Evolutionary conservation across 2,888 invertebrate species (phyloP).

Genomic region (Gerris lacustris): DNA sequence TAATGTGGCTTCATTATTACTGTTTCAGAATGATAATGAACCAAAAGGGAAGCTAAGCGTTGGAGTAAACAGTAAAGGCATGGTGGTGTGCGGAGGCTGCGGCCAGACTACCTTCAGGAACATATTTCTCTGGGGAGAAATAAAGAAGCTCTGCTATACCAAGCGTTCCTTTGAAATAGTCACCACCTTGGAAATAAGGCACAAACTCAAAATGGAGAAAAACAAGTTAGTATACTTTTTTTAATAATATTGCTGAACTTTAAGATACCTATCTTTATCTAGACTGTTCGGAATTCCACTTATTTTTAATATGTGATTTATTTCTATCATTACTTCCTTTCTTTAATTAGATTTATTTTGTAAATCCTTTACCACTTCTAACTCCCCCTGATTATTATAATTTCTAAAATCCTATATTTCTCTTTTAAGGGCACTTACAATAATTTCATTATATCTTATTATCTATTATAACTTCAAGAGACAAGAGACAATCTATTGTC

Average conservation of each 20-base stretch:
- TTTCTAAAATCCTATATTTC: too few species aligned
- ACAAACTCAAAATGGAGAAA: conserved; percentile 59
- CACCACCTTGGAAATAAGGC: conserved; percentile 50
- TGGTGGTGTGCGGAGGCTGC: conserved; percentile 36
- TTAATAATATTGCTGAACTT: neutral
- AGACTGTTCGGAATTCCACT: too few species aligned
- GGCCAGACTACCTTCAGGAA: conserved; percentile 23
- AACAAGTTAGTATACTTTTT: conserved; percentile 46
- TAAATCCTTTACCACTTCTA: too few species aligned
- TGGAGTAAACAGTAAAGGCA: conserved; percentile 38
- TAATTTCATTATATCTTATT: too few species aligned
- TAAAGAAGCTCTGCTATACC: conserved; percentile 62
- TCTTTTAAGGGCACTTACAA: too few species aligned
- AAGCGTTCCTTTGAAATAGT: conserved; percentile 55
- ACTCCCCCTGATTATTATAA: too few species aligned
- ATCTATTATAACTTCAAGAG: too few species aligned
- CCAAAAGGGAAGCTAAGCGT: conserved; percentile 24
- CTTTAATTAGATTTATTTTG: too few species aligned
- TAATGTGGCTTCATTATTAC: neutral
- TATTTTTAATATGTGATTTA: too few species aligned
- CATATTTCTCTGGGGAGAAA: conserved; percentile 54
- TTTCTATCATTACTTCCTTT: too few species aligned
- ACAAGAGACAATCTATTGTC: too few species aligned
- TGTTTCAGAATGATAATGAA: conserved; percentile 11
- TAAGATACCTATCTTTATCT: neutral